Evolutionary conservation across 2,113 vertebrate genomes (phyloP).

Genomic region (Podarcis raffonei): DNA sequence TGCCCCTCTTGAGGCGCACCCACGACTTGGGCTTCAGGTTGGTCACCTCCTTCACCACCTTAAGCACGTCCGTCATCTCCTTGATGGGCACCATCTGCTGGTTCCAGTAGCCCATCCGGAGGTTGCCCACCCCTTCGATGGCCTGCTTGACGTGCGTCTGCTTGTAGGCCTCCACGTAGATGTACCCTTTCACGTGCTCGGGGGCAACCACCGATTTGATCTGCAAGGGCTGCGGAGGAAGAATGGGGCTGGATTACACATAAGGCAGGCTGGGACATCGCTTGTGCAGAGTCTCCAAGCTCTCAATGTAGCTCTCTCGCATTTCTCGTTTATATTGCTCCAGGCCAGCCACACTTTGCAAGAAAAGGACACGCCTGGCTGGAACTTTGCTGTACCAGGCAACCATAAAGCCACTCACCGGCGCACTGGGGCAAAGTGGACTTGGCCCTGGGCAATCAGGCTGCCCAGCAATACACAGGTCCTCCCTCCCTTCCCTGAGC

Average conservation of each 20-base stretch:
- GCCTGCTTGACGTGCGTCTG: slow-evolving; percentile 96
- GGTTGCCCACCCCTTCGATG: slow-evolving; percentile 94
- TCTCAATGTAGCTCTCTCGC: too few relatives aligned
- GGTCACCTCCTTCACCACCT: slow-evolving; percentile 96
- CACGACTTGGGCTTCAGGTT: slow-evolving; percentile 97
- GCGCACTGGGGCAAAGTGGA: too few relatives aligned
- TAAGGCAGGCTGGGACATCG: fast-evolving
- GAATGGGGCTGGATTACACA: fast-evolving
- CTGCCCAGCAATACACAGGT: too few relatives aligned
- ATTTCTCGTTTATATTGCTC: too few relatives aligned
- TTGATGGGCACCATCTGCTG: slow-evolving; percentile 99
- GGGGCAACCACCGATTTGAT: slow-evolving; percentile 95
- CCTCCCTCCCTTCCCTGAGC: too few relatives aligned
- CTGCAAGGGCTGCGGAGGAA: slow-evolving; percentile 84
- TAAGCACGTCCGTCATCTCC: slow-evolving; percentile 97
- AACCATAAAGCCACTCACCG: too few relatives aligned
- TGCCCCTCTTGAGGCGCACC: slow-evolving; percentile 94
- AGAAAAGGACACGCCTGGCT: not conserved
- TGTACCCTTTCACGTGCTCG: slow-evolving; percentile 93
- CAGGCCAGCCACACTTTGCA: not conserved
- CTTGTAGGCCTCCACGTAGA: slow-evolving; percentile 96
- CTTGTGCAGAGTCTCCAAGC: too few relatives aligned
- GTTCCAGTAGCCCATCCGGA: slow-evolving; percentile 96
- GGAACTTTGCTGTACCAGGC: not conserved
- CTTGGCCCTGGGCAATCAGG: too few relatives aligned